Evolutionary conservation across 2,113 vertebrate genomes (phyloP).

Genomic region (Grus americana): DNA sequence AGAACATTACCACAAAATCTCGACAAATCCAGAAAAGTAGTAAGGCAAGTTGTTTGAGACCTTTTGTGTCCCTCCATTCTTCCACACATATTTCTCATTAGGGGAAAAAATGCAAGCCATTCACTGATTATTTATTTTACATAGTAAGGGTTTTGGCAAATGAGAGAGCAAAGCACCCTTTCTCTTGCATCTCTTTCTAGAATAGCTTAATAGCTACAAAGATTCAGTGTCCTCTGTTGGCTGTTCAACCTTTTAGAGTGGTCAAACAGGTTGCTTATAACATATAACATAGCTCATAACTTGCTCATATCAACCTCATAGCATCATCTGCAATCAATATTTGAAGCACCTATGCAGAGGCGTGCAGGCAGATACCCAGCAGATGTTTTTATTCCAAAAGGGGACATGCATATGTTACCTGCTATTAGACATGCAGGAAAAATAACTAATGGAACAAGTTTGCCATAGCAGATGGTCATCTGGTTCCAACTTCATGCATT

Average conservation of each 20-base stretch:
- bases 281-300: neutral
- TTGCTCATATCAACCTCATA: neutral
- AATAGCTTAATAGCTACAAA: neutral
- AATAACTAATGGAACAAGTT: neutral
- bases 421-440: neutral
- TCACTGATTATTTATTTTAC: neutral
- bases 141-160: neutral
- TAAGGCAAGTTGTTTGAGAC: neutral
- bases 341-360: neutral
- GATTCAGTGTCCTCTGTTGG: neutral
- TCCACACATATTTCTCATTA: neutral
- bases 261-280: neutral
- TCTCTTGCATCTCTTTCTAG: neutral
- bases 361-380: neutral
- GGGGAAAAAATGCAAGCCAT: neutral
- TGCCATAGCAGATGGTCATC: neutral
- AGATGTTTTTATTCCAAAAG: conserved; percentile 5
- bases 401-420: neutral
- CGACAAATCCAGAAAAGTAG: neutral
- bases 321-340: neutral
- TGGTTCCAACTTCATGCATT: neutral
- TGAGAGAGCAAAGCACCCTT: neutral
- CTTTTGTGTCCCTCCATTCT: neutral
- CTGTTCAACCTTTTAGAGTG: conserved; percentile 23
- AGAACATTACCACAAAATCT: neutral